A percentile compares a stretch with the other conserved stretches of the same genome.
These are phyloP conservation scores for Zoanthus solanderi DNA, from an alignment of 92 coral and sea anemone species.

Conservation along the genomic window DNA sequence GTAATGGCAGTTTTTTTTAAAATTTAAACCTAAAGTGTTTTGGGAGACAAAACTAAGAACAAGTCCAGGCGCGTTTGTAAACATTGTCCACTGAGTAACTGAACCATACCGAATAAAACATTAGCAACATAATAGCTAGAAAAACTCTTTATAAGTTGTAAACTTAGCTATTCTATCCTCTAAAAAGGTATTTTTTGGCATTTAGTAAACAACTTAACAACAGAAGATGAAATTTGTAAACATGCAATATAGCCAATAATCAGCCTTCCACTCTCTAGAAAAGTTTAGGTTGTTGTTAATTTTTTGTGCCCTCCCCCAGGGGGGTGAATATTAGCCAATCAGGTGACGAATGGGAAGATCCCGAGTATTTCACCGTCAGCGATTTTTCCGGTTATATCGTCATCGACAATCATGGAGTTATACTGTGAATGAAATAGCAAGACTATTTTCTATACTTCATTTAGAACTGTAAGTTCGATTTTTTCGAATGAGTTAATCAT, in stretches of 20 bases:
- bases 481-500: constrained; percentile 78
- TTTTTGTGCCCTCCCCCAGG: constrained; percentile 46
- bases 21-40: background rate
- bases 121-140: background rate
- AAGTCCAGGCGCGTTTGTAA: constrained; percentile 45
- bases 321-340: constrained; percentile 29
- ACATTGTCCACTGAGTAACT: constrained; percentile 23
- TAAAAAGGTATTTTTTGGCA: background rate
- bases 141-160: background rate
- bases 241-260: background rate
- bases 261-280: constrained; percentile 18
- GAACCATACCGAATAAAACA: constrained; percentile 2
- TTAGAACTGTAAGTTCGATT: constrained; percentile 15
- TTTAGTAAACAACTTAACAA: background rate
- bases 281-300: constrained; percentile 1
- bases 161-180: background rate
- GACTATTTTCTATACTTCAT: background rate
- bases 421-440: constrained; percentile 45
- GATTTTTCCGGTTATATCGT: constrained; percentile 56
- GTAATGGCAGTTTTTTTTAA: background rate
- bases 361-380: constrained; percentile 48
- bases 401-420: constrained; percentile 54
- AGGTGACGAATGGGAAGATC: constrained; percentile 43
- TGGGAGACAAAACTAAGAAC: background rate
- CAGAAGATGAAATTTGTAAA: background rate